Conservation (phyloP, 2,797 vertebrate species). For the Hybognathus amarus region DNA sequence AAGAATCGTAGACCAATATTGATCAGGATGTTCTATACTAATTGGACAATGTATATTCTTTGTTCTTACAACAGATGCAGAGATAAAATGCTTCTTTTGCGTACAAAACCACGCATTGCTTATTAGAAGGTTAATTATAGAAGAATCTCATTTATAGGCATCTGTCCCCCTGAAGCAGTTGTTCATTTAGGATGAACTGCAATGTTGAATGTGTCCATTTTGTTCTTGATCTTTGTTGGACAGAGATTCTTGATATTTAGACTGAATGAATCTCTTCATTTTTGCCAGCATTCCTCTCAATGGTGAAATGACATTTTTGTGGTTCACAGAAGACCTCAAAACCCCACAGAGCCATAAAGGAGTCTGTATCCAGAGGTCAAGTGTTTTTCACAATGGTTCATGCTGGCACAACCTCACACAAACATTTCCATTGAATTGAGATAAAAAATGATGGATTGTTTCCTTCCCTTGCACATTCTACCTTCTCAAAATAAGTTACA, state of each 20-base stretch:
- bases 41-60: slow-evolving; percentile 52
- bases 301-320: slow-evolving; percentile 41
- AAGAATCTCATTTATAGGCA: neutral
- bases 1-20: slow-evolving; percentile 67
- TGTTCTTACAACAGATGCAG: neutral
- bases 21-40: slow-evolving; percentile 65
- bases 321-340: slow-evolving; percentile 34
- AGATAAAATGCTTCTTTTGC: neutral
- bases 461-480: slow-evolving; percentile 29
- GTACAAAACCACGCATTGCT: neutral
- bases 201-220: neutral
- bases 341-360: slow-evolving; percentile 37
- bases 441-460: slow-evolving; percentile 51
- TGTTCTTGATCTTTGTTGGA: neutral
- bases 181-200: neutral
- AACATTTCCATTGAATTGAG: slow-evolving; percentile 40
- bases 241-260: neutral
- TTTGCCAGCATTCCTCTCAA: slow-evolving; percentile 3
- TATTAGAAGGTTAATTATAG: slow-evolving; percentile 5
- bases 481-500: slow-evolving; percentile 6
- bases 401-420: slow-evolving; percentile 50
- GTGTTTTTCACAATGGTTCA: slow-evolving; percentile 52
- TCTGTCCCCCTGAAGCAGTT: neutral
- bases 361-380: slow-evolving; percentile 51
- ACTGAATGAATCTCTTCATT: slow-evolving; percentile 17